These are phyloP conservation scores for Esox masquinongy DNA, from an alignment of 2,797 vertebrate genomes.

Conservation along the genomic window DNA sequence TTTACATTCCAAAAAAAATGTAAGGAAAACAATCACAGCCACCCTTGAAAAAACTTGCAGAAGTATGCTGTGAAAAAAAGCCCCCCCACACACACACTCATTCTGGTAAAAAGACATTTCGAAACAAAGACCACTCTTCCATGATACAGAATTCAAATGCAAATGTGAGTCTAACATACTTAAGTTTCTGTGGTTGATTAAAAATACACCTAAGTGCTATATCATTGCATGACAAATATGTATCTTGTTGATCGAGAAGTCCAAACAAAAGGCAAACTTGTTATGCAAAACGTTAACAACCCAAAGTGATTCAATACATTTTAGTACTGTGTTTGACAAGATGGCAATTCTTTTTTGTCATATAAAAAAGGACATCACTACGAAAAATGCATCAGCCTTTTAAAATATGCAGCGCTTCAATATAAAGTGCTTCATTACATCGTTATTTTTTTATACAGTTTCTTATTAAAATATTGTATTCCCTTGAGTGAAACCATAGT, in stretches of 20 bases:
- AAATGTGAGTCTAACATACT: slow-evolving; percentile 31
- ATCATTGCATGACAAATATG: slow-evolving; percentile 43
- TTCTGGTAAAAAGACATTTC: slow-evolving; percentile 15
- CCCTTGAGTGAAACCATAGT: slow-evolving; percentile 85
- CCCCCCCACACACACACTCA: slow-evolving; percentile 17
- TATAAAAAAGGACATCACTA: slow-evolving; percentile 82
- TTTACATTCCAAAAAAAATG: background rate
- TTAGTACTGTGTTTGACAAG: slow-evolving; percentile 62
- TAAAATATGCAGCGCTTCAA: slow-evolving; percentile 80
- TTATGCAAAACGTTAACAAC: slow-evolving; percentile 51
- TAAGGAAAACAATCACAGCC: background rate
- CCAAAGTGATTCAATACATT: slow-evolving; percentile 60
- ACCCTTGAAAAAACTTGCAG: slow-evolving; percentile 6
- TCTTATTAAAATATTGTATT: slow-evolving; percentile 85
- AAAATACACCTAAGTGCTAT: slow-evolving; percentile 45
- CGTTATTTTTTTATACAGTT: slow-evolving; percentile 77
- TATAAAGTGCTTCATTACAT: slow-evolving; percentile 85
- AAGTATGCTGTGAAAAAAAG: slow-evolving; percentile 20
- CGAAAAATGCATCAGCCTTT: slow-evolving; percentile 80
- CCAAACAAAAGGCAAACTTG: slow-evolving; percentile 39
- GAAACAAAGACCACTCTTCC: slow-evolving; percentile 30
- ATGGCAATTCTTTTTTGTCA: slow-evolving; percentile 65
- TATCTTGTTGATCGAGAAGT: slow-evolving; percentile 42
- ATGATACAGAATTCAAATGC: slow-evolving; percentile 14
- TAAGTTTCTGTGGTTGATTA: slow-evolving; percentile 39